Evolutionary conservation across 1,140 invertebrate species (phyloP), one percentile per base, ranked within the genome.

Genomic region (Protaetia brevitarsis): DNA sequence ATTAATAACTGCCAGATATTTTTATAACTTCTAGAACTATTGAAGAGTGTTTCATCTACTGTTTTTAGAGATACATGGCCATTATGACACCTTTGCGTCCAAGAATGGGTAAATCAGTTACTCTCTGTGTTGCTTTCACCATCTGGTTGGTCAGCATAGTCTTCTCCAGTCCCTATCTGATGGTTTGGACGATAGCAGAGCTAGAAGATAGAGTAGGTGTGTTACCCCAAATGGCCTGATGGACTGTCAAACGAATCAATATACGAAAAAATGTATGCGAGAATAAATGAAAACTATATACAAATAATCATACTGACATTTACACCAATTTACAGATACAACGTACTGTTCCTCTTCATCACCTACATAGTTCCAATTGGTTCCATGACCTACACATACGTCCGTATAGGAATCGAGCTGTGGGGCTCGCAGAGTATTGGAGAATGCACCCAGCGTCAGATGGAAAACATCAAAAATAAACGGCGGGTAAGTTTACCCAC

Each of bases 341-440:
- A 94, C 74, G 87, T 95, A 16, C 81, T 90, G 28, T 92, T 95
- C 72, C 90, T 95, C 81, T 82, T 96, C 66, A 81, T 98, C 58
- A 97, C 95, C 16, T 99, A 98, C 80, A 89, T 98, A 73, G 81
- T 98, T 70, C 97, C 97, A 28, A 92, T 99, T 70, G 84, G 88
- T 61, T 92, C 92, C 6, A 95, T 98, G 89, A 89, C 88, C 2
- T 94, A 90, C 75, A 95, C 96, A 0, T 99, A 99, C 77, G 87
- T 90, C 0, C 82, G 92, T 58, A 92, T 98, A 19, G 96, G 94
- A 2, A 80, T 92, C 51, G 94, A 97, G 72, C 83, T 99, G 2
- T 98, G 96, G 95, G 94, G 94, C 2, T 96, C 94, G 51, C 90
- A 95, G 77, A 92, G 92, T 63, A 98, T 98, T 61, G 96, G 96